Evolutionary conservation across 2,113 vertebrate genomes (phyloP).

Genomic region (Catharus minimus): DNA sequence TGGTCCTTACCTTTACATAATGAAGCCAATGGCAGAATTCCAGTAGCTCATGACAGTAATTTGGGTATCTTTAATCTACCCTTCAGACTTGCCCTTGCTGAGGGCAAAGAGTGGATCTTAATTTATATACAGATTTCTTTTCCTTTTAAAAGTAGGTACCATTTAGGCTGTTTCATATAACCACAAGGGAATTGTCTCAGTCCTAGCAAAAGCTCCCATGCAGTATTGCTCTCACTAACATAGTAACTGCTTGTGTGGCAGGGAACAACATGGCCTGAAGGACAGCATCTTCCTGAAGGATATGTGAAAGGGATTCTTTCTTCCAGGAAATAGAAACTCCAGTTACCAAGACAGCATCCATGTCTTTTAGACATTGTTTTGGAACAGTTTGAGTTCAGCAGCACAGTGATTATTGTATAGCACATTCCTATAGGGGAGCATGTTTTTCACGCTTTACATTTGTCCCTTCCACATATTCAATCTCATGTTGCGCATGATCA

Average conservation of each 20-base stretch:
- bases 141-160: background rate
- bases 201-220: background rate
- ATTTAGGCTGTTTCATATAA: background rate
- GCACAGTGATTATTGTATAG: background rate
- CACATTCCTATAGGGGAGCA: accelerated
- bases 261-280: background rate
- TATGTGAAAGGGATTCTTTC: background rate
- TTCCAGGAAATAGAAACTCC: background rate
- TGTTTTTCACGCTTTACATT: background rate
- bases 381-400: background rate
- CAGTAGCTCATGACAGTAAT: background rate
- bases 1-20: background rate
- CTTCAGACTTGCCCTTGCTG: background rate
- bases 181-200: background rate
- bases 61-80: background rate
- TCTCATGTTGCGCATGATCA: accelerated
- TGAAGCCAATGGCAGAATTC: background rate
- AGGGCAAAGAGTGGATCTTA: background rate
- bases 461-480: background rate
- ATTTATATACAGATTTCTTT: background rate
- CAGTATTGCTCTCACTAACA: background rate
- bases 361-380: background rate
- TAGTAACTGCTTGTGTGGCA: accelerated
- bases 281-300: background rate
- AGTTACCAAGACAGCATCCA: background rate